phyloP scores from a whole-genome alignment of 2,888 invertebrate genomes.

The Diaprepes abbreviatus region DNA sequence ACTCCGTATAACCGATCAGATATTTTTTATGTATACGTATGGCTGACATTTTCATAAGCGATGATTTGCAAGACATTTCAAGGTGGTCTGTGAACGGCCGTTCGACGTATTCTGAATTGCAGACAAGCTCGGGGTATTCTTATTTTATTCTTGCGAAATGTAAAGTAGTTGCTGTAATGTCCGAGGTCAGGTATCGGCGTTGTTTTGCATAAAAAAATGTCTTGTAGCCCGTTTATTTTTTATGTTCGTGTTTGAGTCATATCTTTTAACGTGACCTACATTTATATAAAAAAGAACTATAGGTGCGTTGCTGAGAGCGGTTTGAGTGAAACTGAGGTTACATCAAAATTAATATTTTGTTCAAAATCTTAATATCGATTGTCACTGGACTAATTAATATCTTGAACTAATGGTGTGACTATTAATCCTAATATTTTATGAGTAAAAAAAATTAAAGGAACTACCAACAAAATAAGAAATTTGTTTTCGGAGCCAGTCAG shows the following conservation, averaged over 20 bases:
- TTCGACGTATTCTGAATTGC: constrained; percentile 15
- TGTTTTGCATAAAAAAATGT: constrained; percentile 19
- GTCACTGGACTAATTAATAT: too few relatives aligned
- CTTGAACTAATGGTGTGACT: too few relatives aligned
- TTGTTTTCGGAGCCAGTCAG: too few relatives aligned
- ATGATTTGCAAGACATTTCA: constrained; percentile 17
- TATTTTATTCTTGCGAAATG: constrained; percentile 7
- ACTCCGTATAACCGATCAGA: neutral
- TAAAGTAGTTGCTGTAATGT: constrained; percentile 8
- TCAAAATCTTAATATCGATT: too few relatives aligned
- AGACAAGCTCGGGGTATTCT: constrained; percentile 2
- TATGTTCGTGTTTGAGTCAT: neutral
- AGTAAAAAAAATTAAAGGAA: too few relatives aligned
- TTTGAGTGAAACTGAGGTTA: too few relatives aligned
- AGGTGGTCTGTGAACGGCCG: constrained; percentile 3
- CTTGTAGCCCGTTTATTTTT: constrained; percentile 4
- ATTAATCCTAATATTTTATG: too few relatives aligned
- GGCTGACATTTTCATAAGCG: constrained; percentile 9
- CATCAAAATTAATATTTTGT: too few relatives aligned
- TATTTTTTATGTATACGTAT: neutral
- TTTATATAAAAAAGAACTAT: neutral
- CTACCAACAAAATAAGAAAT: too few relatives aligned
- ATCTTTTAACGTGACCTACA: neutral
- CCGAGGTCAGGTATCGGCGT: constrained; percentile 11
- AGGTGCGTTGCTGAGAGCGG: too few relatives aligned